Evolutionary conservation across 2,797 vertebrate genomes (phyloP).

Genomic region (Acipenser ruthenus): DNA sequence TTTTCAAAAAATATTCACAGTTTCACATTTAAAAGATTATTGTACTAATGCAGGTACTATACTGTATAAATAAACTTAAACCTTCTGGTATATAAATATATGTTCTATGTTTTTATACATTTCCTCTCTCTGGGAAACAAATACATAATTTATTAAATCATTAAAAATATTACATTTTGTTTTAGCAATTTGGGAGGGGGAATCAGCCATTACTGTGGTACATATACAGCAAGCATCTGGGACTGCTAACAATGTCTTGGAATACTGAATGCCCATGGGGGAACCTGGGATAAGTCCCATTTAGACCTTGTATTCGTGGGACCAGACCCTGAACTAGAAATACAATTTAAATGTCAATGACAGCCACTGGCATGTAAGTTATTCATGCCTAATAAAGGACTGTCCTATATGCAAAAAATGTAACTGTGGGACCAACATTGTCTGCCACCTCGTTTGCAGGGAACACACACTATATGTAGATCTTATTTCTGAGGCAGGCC

Average conservation of each 20-base stretch:
- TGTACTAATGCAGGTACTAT: too few species aligned
- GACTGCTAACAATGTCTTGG: slow-evolving; percentile 22
- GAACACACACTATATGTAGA: too few species aligned
- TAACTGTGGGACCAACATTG: background rate
- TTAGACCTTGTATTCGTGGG: slow-evolving; percentile 31
- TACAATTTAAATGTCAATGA: slow-evolving; percentile 70
- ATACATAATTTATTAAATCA: too few species aligned
- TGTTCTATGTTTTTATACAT: too few species aligned
- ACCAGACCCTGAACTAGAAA: slow-evolving; percentile 52
- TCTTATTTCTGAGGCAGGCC: too few species aligned
- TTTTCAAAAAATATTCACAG: too few species aligned
- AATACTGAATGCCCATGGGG: slow-evolving; percentile 44
- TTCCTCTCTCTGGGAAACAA: too few species aligned
- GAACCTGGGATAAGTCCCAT: slow-evolving; percentile 29
- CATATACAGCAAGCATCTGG: too few species aligned
- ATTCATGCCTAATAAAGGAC: slow-evolving; percentile 57
- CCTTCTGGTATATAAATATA: too few species aligned
- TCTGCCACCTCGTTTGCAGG: too few species aligned
- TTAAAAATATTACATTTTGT: background rate
- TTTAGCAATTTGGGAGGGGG: slow-evolving; percentile 29
- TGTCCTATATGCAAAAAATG: slow-evolving; percentile 42
- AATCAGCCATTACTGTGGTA: slow-evolving; percentile 25
- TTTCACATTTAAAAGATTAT: too few species aligned
- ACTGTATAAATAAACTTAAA: too few species aligned
- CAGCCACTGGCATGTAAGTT: slow-evolving; percentile 64